Evolutionary conservation across 2,888 invertebrate species (phyloP), one percentile per base, ranked within the genome.

Genomic region (Eudasyphora cyanicolor): DNA sequence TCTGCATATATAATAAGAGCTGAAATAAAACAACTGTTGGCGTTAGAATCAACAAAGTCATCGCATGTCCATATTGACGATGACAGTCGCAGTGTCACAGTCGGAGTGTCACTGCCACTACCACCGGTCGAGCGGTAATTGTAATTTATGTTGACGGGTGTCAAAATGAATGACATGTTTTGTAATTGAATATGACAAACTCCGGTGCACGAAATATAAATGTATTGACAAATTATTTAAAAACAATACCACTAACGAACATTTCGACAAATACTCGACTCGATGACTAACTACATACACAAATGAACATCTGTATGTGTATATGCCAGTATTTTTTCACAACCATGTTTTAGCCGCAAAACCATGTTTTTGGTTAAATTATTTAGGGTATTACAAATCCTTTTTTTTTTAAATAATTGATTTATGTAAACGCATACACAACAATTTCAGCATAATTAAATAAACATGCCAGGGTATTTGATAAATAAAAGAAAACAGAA

Each of bases 61-160:
- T 51, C 1, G 51, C 2, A 32, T 32, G 32, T 32, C n/a, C n/a
- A n/a, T n/a, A n/a, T n/a, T n/a, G n/a, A n/a, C n/a, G n/a, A n/a
- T n/a, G n/a, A n/a, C n/a, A n/a, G n/a, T n/a, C n/a, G n/a, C n/a
- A n/a, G n/a, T n/a, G n/a, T n/a, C n/a, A n/a, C n/a, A n/a, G n/a
- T n/a, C 8, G 10, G 12, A 45, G 12, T 45, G 45, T 5, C 12
- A n/a, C 2, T 8, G 32, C 4, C n/a, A 2, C 5, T 21, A 21
- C 7, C 24, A 21, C 1, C 19, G 21, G 51, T 51, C 2, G 51
- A 8, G 19, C 24, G 57, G 12, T 27, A 57, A 57, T 67, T 75
- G 57, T 67, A 62, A 81, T 78, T 81, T 76, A 62, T 76, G 76
- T 77, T 78, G 80, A 81, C 76, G 76, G 67, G 80, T 75, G 80